Conservation (phyloP, 2,113 vertebrate species). For the Eretmochelys imbricata region DNA sequence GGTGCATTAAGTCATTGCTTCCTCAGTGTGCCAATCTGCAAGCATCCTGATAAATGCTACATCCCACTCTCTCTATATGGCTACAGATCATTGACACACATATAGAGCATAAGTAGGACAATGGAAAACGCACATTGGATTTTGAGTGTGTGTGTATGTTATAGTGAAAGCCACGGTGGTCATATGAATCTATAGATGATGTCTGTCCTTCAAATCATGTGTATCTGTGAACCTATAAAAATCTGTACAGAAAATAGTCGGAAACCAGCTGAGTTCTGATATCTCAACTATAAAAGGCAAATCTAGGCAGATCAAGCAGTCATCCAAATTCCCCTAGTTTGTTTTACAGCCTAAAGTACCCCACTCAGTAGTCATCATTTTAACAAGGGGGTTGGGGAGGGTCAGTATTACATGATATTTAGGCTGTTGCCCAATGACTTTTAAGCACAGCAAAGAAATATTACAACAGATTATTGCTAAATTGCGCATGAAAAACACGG, state of each 20-base stretch:
- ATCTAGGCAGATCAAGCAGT: neutral
- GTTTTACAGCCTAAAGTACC: neutral
- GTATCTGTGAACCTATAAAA: fast-evolving
- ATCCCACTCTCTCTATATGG: neutral
- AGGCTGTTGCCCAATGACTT: conserved; percentile 7
- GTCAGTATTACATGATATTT: neutral
- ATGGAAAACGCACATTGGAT: neutral
- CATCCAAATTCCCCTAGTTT: neutral
- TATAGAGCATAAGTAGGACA: neutral
- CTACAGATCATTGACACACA: neutral
- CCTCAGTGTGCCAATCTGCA: neutral
- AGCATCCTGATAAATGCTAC: neutral
- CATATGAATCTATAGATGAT: neutral
- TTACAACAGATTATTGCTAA: neutral
- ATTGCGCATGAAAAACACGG: neutral
- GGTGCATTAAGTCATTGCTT: neutral
- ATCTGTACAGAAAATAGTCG: neutral
- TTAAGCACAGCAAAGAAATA: neutral
- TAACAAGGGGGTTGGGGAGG: neutral
- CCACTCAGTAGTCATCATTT: neutral
- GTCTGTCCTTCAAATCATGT: neutral
- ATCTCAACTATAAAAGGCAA: neutral
- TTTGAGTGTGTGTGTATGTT: neutral
- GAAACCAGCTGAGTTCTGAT: neutral
- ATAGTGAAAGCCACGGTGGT: neutral